Conservation (phyloP, 1,140 invertebrate genomes). For the Odontomachus brunneus region DNA sequence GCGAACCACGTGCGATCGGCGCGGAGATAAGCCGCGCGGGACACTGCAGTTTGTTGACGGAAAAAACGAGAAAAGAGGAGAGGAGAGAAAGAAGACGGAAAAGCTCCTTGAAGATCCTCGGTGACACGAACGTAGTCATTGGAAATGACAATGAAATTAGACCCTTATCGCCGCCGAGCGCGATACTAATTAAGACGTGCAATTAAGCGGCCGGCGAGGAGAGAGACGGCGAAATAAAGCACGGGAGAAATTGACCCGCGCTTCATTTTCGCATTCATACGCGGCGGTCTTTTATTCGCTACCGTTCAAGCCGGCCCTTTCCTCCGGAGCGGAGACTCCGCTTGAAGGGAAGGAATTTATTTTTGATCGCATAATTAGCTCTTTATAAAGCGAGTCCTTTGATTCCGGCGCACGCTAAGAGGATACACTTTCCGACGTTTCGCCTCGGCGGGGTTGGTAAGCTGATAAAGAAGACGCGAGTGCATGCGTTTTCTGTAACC, state of each 20-base stretch:
- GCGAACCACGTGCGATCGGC: background rate
- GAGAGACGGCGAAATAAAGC: background rate
- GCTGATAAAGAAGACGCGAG: background rate
- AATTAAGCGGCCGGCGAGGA: slow-evolving; percentile 13
- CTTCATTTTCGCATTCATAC: slow-evolving; percentile 9
- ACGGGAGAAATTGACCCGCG: slow-evolving; percentile 49
- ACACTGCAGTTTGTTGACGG: background rate
- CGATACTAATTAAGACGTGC: slow-evolving; percentile 53
- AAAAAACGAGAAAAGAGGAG: too few relatives aligned
- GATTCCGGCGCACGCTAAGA: background rate
- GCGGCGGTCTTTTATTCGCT: background rate
- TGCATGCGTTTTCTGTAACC: background rate
- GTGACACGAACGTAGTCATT: slow-evolving; percentile 21
- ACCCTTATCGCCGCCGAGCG: slow-evolving; percentile 13
- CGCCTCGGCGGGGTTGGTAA: background rate
- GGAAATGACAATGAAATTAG: slow-evolving; percentile 20
- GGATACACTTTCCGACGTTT: slow-evolving; percentile 13
- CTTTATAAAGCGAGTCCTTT: slow-evolving; percentile 35
- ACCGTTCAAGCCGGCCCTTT: background rate
- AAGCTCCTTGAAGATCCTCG: slow-evolving; percentile 22
- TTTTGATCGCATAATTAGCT: slow-evolving; percentile 51
- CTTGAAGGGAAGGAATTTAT: slow-evolving; percentile 30
- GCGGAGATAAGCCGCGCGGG: slow-evolving; percentile 53
- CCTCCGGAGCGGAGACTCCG: background rate
- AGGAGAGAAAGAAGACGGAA: background rate